phyloP scores from a whole-genome alignment of 2,888 invertebrate genomes.

The Ophraella communa region DNA sequence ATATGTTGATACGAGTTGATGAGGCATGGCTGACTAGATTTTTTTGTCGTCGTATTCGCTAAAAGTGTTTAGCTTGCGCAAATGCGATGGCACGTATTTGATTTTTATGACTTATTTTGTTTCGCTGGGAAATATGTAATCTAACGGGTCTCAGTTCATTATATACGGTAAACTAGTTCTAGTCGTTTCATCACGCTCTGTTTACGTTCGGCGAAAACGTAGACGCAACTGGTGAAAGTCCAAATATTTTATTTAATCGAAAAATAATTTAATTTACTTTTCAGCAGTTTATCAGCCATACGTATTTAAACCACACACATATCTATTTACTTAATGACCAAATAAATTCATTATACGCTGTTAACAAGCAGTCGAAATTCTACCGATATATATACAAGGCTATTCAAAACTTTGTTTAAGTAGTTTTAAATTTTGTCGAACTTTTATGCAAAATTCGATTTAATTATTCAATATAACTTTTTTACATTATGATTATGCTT shows the following conservation, averaged over 20 bases:
- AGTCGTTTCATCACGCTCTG: conserved; percentile 25
- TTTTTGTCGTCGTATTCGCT: conserved; percentile 35
- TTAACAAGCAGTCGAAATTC: too few species aligned
- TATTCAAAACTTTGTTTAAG: too few species aligned
- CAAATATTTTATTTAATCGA: neutral
- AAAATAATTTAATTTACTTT: neutral
- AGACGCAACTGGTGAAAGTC: neutral
- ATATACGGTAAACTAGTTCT: conserved; percentile 12
- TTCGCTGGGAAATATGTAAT: conserved; percentile 21
- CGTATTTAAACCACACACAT: too few species aligned
- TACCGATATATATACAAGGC: too few species aligned
- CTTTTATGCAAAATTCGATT: too few species aligned
- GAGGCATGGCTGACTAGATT: conserved; percentile 41
- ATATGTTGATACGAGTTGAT: conserved; percentile 34
- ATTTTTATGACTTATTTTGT: conserved; percentile 26
- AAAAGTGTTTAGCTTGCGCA: conserved; percentile 39
- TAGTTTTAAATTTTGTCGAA: too few species aligned
- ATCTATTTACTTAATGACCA: too few species aligned
- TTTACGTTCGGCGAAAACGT: conserved; percentile 12
- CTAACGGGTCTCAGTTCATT: conserved; percentile 8
- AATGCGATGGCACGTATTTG: conserved; percentile 27
- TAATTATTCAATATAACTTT: too few species aligned
- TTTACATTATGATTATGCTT: too few species aligned
- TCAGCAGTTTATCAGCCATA: neutral
- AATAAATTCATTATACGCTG: too few species aligned